Percentiles rank a stretch among this genome's conserved stretches.
These are phyloP conservation scores for Metridium senile DNA, from an alignment of 92 coral and sea anemone genomes.

Conservation along the genomic window DNA sequence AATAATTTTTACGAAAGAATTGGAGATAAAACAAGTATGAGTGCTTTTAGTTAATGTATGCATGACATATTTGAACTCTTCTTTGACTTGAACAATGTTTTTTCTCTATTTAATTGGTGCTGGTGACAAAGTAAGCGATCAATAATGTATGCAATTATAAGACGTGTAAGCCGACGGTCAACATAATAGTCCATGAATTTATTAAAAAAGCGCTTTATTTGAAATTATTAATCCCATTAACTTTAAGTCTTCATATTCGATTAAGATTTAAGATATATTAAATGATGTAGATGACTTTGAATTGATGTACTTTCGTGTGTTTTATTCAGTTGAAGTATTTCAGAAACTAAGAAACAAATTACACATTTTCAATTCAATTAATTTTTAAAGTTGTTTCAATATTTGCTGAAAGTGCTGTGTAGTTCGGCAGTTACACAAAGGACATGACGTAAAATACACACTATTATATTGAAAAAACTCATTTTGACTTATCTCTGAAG, in stretches of 20 bases:
- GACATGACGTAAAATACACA: slow-evolving; percentile 20
- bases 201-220: slow-evolving; percentile 3
- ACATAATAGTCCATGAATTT: not conserved
- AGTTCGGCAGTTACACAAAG: slow-evolving; percentile 2
- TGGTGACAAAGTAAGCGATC: not conserved
- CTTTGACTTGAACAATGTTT: not conserved
- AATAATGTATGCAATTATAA: not conserved
- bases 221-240: not conserved
- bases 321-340: not conserved
- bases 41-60: too few species aligned
- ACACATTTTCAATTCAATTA: slow-evolving; percentile 8
- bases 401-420: slow-evolving; percentile 12
- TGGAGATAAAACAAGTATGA: too few species aligned
- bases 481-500: not conserved
- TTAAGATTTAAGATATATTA: not conserved
- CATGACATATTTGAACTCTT: too few species aligned
- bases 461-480: slow-evolving; percentile 1
- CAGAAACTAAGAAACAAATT: not conserved
- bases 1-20: too few species aligned
- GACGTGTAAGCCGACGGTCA: not conserved
- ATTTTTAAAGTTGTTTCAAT: slow-evolving; percentile 16
- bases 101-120: not conserved
- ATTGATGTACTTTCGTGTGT: not conserved
- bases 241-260: not conserved
- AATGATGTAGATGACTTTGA: not conserved